Evolutionary conservation across 2,797 vertebrate genomes (phyloP).

Genomic region (Acestrorhynchus altus): DNA sequence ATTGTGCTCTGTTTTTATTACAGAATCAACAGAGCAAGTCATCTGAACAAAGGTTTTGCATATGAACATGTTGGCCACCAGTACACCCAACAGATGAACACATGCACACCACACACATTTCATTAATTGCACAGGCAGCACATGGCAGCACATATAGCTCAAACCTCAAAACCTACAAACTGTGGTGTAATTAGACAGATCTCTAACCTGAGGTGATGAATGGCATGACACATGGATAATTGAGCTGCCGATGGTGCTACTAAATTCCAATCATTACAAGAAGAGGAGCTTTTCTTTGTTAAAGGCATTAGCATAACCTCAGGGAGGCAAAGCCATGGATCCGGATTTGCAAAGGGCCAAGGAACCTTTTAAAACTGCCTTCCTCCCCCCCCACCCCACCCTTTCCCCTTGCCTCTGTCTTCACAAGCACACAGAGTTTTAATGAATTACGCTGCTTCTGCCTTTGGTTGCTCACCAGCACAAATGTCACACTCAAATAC

Average conservation of each 20-base stretch:
- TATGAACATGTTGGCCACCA: no score
- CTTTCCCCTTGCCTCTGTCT: background rate
- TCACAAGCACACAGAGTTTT: constrained; percentile 25
- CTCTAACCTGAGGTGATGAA: constrained; percentile 17
- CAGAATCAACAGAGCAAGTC: no score
- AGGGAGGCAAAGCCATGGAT: constrained; percentile 21
- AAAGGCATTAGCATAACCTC: constrained; percentile 36
- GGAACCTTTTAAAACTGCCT: constrained; percentile 10
- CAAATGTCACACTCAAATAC: constrained; percentile 50
- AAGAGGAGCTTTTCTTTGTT: constrained; percentile 16
- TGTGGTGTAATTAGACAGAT: constrained; percentile 22
- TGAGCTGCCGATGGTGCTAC: constrained; percentile 1
- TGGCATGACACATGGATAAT: constrained; percentile 19
- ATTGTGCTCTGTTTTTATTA: no score
- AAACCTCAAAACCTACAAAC: constrained; percentile 27
- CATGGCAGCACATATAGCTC: background rate
- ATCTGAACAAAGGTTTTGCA: no score
- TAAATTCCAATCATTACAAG: constrained; percentile 31
- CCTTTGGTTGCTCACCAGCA: constrained; percentile 25
- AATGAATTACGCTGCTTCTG: constrained; percentile 38
- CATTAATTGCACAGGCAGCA: constrained; percentile 31
- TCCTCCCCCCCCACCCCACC: background rate
- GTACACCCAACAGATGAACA: constrained; percentile 41
- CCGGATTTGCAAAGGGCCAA: background rate
- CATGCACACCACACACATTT: constrained; percentile 14